Conservation (phyloP, 2,888 invertebrate species). For the Pegoplata infirma region DNA sequence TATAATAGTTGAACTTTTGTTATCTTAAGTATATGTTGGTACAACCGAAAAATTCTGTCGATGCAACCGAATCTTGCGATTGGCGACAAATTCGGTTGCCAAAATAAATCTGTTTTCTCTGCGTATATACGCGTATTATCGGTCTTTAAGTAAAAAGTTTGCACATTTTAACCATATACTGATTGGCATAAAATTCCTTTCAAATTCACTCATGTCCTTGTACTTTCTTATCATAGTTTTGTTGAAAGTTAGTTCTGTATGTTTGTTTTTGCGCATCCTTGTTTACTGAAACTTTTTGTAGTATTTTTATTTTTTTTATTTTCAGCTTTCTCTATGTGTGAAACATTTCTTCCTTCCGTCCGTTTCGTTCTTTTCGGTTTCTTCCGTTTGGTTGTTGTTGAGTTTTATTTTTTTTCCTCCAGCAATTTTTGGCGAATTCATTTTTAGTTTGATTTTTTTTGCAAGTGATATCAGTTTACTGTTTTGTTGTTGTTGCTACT, state of each 20-base stretch:
- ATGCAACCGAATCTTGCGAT: too few relatives aligned
- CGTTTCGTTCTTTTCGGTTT: constrained; percentile 35
- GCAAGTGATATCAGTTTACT: constrained; percentile 34
- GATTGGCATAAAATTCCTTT: too few relatives aligned
- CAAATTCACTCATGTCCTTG: too few relatives aligned
- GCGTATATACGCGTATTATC: too few relatives aligned
- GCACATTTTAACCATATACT: too few relatives aligned
- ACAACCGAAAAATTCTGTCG: too few relatives aligned
- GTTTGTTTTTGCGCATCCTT: constrained; percentile 50
- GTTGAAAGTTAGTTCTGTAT: background rate
- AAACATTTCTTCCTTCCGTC: constrained; percentile 67
- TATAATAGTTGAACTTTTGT: too few relatives aligned
- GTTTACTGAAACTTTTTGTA: constrained; percentile 25
- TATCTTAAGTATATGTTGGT: too few relatives aligned
- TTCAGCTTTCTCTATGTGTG: constrained; percentile 56
- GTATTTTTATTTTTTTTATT: constrained; percentile 19
- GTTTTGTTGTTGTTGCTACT: background rate
- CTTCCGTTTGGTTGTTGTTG: constrained; percentile 45
- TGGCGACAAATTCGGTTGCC: too few relatives aligned
- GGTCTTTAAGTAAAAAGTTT: too few relatives aligned
- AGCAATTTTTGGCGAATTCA: constrained; percentile 32
- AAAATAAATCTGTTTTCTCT: too few relatives aligned
- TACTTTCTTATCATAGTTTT: background rate
- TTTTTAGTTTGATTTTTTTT: constrained; percentile 14
- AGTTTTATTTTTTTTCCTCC: background rate